Percentiles rank a stretch among this genome's conserved stretches.
phyloP scores from a whole-genome alignment of 2,888 invertebrate species.

The Octonoba sinensis region DNA sequence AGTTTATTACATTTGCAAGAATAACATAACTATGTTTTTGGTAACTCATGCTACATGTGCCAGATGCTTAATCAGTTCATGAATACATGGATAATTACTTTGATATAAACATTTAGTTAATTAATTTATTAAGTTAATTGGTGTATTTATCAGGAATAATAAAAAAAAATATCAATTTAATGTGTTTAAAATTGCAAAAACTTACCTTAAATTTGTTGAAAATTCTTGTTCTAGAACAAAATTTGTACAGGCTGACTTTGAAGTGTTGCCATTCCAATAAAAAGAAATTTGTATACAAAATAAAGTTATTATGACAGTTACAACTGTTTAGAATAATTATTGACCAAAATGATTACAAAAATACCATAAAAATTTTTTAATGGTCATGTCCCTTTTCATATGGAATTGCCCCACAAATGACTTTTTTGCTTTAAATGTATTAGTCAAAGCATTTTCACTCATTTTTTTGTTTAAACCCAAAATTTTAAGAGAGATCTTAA shows the following conservation, averaged over 20 bases:
- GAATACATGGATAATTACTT: conserved; percentile 10
- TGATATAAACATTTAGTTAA: conserved; percentile 11
- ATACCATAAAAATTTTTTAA: conserved; percentile 1
- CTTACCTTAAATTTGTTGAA: conserved; percentile 11
- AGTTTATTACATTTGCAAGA: no score
- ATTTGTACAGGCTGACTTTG: conserved; percentile 6
- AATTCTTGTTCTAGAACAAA: conserved; percentile 21
- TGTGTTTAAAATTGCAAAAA: conserved; percentile 10
- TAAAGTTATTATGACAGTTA: conserved; percentile 15
- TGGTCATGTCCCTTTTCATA: no score
- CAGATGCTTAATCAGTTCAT: conserved; percentile 7
- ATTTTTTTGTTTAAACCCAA: no score
- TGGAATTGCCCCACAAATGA: no score
- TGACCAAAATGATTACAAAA: conserved; percentile 10
- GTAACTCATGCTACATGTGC: no score
- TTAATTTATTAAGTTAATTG: conserved; percentile 17
- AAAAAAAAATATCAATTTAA: conserved; percentile 16
- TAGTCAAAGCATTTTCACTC: no score
- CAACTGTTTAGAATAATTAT: conserved; percentile 20
- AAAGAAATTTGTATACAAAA: conserved; percentile 15
- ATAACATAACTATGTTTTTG: no score
- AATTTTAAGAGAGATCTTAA: no score
- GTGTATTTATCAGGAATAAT: conserved; percentile 12
- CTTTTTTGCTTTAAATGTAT: no score
- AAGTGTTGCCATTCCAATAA: conserved; percentile 20